Conservation (phyloP, 2,888 invertebrate species). For the Diaphora mendica region DNA sequence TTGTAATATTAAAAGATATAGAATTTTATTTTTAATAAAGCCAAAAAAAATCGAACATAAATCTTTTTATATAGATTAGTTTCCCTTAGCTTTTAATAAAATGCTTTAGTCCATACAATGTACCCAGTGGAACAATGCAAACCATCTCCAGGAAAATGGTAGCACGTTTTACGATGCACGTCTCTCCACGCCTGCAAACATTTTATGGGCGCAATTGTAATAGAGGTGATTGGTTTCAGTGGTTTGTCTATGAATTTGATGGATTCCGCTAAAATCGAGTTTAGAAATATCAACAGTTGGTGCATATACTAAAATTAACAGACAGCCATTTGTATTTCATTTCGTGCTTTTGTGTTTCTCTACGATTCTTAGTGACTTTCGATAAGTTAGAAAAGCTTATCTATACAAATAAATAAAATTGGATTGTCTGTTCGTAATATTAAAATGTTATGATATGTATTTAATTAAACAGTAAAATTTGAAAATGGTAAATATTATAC, state of each 20-base stretch:
- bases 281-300: slow-evolving; percentile 13
- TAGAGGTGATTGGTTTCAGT: slow-evolving; percentile 11
- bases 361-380: neutral
- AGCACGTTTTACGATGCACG: slow-evolving; percentile 13
- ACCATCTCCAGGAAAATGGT: slow-evolving; percentile 5
- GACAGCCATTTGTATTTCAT: neutral
- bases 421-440: too few relatives aligned
- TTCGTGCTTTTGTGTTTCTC: too few relatives aligned
- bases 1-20: too few relatives aligned
- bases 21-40: neutral
- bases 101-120: neutral
- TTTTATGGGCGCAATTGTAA: slow-evolving; percentile 10
- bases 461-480: too few relatives aligned
- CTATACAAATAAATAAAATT: too few relatives aligned
- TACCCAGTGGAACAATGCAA: neutral
- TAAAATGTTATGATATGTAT: too few relatives aligned
- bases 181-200: slow-evolving; percentile 1
- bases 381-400: neutral
- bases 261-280: slow-evolving; percentile 12
- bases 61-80: neutral
- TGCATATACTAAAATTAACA: neutral
- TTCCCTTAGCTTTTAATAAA: neutral
- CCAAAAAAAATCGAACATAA: neutral
- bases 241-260: slow-evolving; percentile 14
- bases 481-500: neutral